Conservation (phyloP, 2,888 invertebrate genomes). For the Polymixis flavicincta region DNA sequence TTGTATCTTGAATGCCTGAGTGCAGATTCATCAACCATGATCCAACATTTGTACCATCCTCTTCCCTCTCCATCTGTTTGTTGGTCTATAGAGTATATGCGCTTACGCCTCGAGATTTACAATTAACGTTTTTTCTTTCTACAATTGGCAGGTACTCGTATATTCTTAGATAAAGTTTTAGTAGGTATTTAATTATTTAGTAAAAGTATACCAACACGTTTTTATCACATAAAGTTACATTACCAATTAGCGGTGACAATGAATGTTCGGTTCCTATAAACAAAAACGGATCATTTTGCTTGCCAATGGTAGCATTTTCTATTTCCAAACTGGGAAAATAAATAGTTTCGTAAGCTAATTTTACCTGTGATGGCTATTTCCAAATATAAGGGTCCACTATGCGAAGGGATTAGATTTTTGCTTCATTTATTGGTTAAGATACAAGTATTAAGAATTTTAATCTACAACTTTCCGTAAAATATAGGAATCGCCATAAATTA, state of each 20-base stretch:
- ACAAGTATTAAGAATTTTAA: too few relatives aligned
- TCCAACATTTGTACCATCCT: neutral
- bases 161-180: neutral
- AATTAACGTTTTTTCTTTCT: neutral
- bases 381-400: too few relatives aligned
- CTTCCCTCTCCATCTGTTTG: neutral
- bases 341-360: too few relatives aligned
- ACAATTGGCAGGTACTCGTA: neutral
- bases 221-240: neutral
- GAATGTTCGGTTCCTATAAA: too few relatives aligned
- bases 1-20: conserved; percentile 28
- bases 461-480: too few relatives aligned
- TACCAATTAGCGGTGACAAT: neutral
- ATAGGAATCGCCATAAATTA: too few relatives aligned
- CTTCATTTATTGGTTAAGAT: too few relatives aligned
- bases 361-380: too few relatives aligned
- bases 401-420: too few relatives aligned
- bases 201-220: neutral
- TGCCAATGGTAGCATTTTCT: too few relatives aligned
- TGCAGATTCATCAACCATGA: conserved; percentile 23
- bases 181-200: neutral
- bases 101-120: neutral
- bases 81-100: neutral
- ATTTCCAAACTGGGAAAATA: too few relatives aligned
- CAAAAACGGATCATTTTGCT: too few relatives aligned